Evolutionary conservation across 1,140 invertebrate genomes (phyloP), one percentile per base, ranked within the genome.

Genomic region (Aphaenogaster rudis): DNA sequence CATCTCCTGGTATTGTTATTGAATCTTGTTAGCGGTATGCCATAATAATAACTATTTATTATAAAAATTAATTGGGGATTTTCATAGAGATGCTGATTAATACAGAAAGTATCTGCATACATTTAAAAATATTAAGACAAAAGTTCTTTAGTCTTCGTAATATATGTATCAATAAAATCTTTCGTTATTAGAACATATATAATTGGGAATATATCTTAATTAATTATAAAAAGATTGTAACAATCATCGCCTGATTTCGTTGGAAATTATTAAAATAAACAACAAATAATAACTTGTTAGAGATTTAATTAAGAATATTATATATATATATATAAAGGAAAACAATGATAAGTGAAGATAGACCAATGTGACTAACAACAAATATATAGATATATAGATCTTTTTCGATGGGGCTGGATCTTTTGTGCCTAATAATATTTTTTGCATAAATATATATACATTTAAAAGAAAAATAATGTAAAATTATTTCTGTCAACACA

Each of bases 51-150:
- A n/a, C 36, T 54, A 59, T 36, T 82, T 36, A n/a, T 48, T 48
- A 39, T 74, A 39, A n/a, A 72, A 48, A 42, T 82, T 82, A 74
- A 74, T 61, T 48, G 6, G 7, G 6, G 1, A 36, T 72, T 52
- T 67, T 33, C 3, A 5, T 0, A 17, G 13, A 52, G 13, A 17
- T 42, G 8, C 33, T 28, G 36, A 81, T 71, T 54, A 52, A 69
- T 71, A 33, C 4, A 39, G 4, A 17, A 42, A 69, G 9, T 28
- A 21, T 28, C 13, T 76, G 1, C 3, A 11, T 67, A 9, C 21
- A 39, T 61, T 61, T 15, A 39, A 67, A 11, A 0, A 39, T 7
- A 17, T 66, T 5, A 4, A 36, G 1, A 39, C 5, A 33, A 17
- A 17, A 36, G 4, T 36, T 36, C 0, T 69, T 69, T 7, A 42